A percentile compares a stretch with the other conserved stretches of the same genome.
phyloP scores from a whole-genome alignment of 2,888 invertebrate genomes.

The Lasioglossum leucozonium region DNA sequence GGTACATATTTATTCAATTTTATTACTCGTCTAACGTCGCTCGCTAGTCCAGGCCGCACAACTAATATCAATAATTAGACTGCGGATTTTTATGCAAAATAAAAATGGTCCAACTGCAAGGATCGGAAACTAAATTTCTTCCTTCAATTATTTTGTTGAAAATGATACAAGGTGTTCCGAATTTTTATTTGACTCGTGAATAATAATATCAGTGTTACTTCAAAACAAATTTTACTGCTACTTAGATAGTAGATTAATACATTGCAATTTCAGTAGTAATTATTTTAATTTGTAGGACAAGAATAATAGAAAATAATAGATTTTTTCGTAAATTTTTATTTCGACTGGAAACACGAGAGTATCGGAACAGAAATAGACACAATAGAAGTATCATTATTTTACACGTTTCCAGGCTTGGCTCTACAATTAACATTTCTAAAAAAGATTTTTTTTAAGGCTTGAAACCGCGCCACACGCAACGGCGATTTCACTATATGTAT shows the following conservation, averaged over 20 bases:
- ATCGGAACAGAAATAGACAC: not conserved
- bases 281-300: no score
- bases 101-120: not conserved
- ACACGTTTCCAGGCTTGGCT: not conserved
- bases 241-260: no score
- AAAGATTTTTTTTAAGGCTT: not conserved
- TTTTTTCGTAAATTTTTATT: not conserved
- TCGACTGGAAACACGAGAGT: not conserved
- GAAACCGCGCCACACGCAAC: not conserved
- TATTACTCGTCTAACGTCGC: not conserved
- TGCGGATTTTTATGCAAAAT: not conserved
- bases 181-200: no score
- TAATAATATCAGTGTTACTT: no score
- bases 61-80: not conserved
- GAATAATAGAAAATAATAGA: no score
- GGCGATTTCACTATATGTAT: conserved; percentile 34
- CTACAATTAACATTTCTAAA: not conserved
- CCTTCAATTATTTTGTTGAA: no score
- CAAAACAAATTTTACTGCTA: no score
- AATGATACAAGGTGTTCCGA: no score
- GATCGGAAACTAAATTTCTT: no score
- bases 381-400: not conserved
- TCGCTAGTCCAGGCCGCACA: no score
- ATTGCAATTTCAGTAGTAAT: no score
- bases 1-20: conserved; percentile 70